Base-by-base conservation (phyloP, 1,140 invertebrate species). In the Meloidogyne floridensis region DNA sequence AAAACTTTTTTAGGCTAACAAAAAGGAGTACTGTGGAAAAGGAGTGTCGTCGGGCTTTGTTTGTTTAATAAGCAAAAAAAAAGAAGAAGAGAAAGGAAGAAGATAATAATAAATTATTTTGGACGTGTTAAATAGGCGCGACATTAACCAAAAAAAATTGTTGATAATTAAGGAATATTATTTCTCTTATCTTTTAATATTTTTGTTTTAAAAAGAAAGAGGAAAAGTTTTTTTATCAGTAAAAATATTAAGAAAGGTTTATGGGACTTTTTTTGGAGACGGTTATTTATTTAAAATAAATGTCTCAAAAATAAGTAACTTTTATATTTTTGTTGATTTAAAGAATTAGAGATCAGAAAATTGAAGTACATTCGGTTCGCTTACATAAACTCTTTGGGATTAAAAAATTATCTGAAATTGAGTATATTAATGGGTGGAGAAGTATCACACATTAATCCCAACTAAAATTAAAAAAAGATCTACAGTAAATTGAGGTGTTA, bases 81-180 rank as follows among this genome's bases (percentile, higher is more conserved):
- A 47, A 47, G 47, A 47, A 32, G 32, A 32, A 2, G 32, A 59
- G 56, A 59, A 32, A 32, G 32, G 32, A 32, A 32, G 32, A 32
- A 32, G 15, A 59, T 15, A 15, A 59, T 65, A 65, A 65, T 59
- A 15, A n/a, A n/a, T 65, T n/a, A 65, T 65, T 59, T 59, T 13
- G 56, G 59, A 65, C n/a, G 59, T 65, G 59, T 65, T 6, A 65
- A 65, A 65, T 65, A 65, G 59, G 59, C 59, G 59, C 59, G n/a
- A 65, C 59, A 65, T n/a, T n/a, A 65, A 65, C n/a, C 15, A 59
- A 65, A 65, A n/a, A 65, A 59, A 59, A 59, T 59, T 59, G 56
- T 15, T 15, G 13, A 59, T 5, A 0, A 13, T 59, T 15, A 8
- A 32, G 32, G 32, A 32, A 32, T 32, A 32, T 32, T 32, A 32